A percentile compares a stretch with the other conserved stretches of the same genome.
phyloP scores from a whole-genome alignment of 2,797 vertebrate species.

The Falco berigora region DNA sequence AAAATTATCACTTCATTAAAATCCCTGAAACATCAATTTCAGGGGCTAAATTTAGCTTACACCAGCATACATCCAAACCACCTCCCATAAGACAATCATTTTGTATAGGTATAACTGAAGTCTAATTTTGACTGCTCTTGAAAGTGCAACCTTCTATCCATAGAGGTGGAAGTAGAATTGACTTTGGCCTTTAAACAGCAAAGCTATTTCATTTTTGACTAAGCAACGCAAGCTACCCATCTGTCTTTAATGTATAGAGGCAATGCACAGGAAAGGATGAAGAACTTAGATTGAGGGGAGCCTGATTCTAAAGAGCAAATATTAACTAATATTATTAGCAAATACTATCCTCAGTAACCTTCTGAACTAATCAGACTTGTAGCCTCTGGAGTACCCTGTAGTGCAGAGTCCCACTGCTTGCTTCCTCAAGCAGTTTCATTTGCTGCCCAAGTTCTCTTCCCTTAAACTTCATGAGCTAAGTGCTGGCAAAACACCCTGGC shows the following conservation, averaged over 20 bases:
- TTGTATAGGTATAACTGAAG: neutral
- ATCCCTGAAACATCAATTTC: neutral
- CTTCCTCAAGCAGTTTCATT: neutral
- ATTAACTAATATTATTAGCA: neutral
- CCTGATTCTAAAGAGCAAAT: neutral
- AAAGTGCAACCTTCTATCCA: neutral
- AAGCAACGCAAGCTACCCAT: neutral
- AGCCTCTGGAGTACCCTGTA: neutral
- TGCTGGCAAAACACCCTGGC: neutral
- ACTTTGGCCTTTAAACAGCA: neutral
- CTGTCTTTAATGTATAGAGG: neutral
- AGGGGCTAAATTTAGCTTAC: neutral
- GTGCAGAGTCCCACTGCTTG: neutral
- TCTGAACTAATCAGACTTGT: neutral
- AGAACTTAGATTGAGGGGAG: neutral
- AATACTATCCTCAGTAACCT: neutral
- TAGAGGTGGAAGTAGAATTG: neutral
- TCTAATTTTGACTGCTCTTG: neutral
- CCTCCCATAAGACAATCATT: neutral
- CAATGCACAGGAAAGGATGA: neutral
- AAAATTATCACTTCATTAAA: conserved; percentile 33
- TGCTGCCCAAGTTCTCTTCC: neutral
- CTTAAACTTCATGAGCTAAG: neutral
- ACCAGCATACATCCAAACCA: neutral
- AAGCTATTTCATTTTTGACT: neutral